These are phyloP conservation scores for Cherax quadricarinatus DNA, from an alignment of 1,140 invertebrate genomes.

Conservation along the genomic window DNA sequence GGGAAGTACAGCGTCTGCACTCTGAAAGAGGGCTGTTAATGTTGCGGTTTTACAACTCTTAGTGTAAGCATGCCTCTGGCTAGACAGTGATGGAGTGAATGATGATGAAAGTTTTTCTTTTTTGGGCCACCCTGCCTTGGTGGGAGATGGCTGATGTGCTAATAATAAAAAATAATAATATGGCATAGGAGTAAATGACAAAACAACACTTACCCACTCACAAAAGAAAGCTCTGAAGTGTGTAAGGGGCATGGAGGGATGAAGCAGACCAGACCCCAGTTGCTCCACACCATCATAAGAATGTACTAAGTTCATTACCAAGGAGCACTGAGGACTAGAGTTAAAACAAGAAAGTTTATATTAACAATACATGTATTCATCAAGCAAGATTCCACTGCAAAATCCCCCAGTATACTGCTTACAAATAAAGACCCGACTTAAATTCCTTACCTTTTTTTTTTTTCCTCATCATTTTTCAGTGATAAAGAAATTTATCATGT, in stretches of 20 bases:
- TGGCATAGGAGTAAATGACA: neutral
- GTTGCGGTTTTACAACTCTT: no score
- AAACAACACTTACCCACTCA: conserved; percentile 79
- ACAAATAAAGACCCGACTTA: neutral
- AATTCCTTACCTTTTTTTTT: no score
- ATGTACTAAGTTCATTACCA: conserved; percentile 85
- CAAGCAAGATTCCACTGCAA: neutral
- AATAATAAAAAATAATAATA: no score
- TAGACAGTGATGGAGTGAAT: no score
- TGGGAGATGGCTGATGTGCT: no score
- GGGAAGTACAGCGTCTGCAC: no score
- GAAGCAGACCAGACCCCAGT: conserved; percentile 82
- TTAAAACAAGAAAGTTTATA: neutral
- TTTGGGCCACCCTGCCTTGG: no score
- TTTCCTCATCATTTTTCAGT: no score
- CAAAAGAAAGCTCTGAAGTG: conserved; percentile 87
- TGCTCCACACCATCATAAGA: conserved; percentile 83
- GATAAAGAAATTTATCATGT: no score
- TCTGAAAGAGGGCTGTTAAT: no score
- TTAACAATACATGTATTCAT: neutral
- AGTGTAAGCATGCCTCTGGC: no score
- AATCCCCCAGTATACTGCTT: neutral
- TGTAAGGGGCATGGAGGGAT: conserved; percentile 84
- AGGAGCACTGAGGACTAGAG: conserved; percentile 80
- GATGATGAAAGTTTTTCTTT: no score